Evolutionary conservation across 2,797 vertebrate genomes (phyloP).

Genomic region (Rhabdophis nuchalis): DNA sequence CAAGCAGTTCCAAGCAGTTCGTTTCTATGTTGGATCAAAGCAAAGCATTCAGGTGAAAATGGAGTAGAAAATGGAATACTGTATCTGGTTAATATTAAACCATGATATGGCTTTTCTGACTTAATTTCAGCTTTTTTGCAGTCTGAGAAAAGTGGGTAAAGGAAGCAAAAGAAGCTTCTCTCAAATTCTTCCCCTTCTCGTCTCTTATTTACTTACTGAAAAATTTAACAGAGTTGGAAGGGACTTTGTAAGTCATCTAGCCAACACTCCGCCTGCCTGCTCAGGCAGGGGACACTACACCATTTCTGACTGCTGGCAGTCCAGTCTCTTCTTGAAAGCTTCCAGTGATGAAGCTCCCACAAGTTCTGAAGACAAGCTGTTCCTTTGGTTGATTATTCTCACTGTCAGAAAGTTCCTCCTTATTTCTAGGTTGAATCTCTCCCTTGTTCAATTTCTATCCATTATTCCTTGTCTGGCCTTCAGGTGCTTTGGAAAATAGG

Average conservation of each 20-base stretch:
- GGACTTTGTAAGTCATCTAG: too few species aligned
- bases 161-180: background rate
- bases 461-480: too few species aligned
- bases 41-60: background rate
- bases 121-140: background rate
- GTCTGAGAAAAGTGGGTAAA: background rate
- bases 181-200: background rate
- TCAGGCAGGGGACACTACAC: too few species aligned
- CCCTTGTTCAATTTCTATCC: too few species aligned
- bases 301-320: too few species aligned
- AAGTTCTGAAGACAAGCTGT: too few species aligned
- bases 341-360: too few species aligned
- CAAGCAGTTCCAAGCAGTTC: background rate
- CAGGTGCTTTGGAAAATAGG: too few species aligned
- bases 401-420: too few species aligned
- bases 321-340: too few species aligned
- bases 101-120: background rate
- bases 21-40: background rate
- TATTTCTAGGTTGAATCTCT: too few species aligned
- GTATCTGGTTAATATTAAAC: background rate
- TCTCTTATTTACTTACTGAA: background rate
- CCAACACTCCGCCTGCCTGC: accelerated
- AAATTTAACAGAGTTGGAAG: background rate
- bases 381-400: too few species aligned
- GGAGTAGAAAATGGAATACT: background rate